A percentile compares a stretch with the other conserved stretches of the same genome.
Conservation (phyloP, 92 coral and sea anemone genomes). For the Phenganax subtilis region DNA sequence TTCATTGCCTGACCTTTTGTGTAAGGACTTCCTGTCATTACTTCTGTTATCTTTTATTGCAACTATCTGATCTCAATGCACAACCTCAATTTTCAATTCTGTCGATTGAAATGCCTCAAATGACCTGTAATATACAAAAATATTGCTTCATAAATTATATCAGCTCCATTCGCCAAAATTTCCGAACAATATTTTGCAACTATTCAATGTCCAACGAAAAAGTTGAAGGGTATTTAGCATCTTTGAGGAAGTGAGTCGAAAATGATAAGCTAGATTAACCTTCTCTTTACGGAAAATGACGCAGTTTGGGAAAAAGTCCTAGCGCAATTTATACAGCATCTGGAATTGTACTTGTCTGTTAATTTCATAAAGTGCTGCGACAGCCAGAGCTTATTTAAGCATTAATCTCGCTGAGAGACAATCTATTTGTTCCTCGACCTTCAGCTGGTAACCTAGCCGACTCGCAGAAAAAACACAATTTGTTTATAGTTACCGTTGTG, state of each 20-base stretch:
- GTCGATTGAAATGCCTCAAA: conserved; percentile 20
- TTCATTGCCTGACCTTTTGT: too few species aligned
- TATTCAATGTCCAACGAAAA: not conserved
- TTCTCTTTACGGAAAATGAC: not conserved
- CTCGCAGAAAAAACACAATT: not conserved
- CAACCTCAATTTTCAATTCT: conserved; percentile 2
- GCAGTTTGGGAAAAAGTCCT: not conserved
- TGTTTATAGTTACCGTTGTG: not conserved
- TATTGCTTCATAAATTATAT: not conserved
- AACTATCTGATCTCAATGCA: not conserved
- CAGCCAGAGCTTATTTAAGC: conserved; percentile 30
- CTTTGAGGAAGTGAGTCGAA: not conserved
- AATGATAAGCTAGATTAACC: not conserved
- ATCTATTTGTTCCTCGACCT: not conserved
- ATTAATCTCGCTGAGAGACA: conserved; percentile 34
- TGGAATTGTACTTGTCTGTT: conserved; percentile 34
- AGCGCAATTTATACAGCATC: conserved; percentile 1
- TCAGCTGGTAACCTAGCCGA: conserved; percentile 1
- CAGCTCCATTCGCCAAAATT: not conserved
- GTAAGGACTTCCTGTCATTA: not conserved
- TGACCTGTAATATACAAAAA: not conserved
- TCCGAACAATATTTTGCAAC: not conserved
- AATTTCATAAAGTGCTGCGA: conserved; percentile 26
- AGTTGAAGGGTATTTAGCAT: not conserved
- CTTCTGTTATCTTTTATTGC: not conserved